phyloP scores from a whole-genome alignment of 2,888 invertebrate genomes.

The Himalopsyche kuldschensis region DNA sequence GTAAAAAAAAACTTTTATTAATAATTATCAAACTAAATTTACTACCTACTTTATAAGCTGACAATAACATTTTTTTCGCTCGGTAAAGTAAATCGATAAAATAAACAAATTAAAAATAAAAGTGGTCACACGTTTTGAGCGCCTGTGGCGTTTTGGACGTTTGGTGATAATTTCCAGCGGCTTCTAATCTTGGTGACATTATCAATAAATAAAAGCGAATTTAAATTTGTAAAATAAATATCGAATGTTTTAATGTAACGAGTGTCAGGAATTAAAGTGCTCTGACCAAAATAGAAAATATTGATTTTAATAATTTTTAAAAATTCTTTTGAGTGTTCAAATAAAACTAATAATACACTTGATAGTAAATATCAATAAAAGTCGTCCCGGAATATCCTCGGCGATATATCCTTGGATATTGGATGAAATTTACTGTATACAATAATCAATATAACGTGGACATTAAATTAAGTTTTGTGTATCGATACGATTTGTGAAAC shows the following conservation, averaged over 20 bases:
- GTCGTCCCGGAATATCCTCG: not conserved
- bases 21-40: too few relatives aligned
- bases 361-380: not conserved
- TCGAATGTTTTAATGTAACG: too few relatives aligned
- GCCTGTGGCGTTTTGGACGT: not conserved
- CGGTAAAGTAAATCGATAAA: too few relatives aligned
- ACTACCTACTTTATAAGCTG: too few relatives aligned
- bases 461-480: too few relatives aligned
- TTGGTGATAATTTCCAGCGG: not conserved
- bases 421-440: not conserved
- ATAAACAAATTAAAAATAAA: too few relatives aligned
- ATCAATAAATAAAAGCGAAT: not conserved
- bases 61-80: too few relatives aligned
- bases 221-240: too few relatives aligned
- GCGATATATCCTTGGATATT: not conserved
- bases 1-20: too few relatives aligned
- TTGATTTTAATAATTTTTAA: not conserved
- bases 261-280: not conserved
- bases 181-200: not conserved
- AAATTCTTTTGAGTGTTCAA: not conserved
- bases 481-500: too few relatives aligned
- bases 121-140: not conserved
- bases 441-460: not conserved
- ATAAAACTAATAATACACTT: not conserved
- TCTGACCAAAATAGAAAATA: not conserved